These are phyloP conservation scores for Agrypnus murinus DNA, from an alignment of 2,888 invertebrate species.

Conservation along the genomic window DNA sequence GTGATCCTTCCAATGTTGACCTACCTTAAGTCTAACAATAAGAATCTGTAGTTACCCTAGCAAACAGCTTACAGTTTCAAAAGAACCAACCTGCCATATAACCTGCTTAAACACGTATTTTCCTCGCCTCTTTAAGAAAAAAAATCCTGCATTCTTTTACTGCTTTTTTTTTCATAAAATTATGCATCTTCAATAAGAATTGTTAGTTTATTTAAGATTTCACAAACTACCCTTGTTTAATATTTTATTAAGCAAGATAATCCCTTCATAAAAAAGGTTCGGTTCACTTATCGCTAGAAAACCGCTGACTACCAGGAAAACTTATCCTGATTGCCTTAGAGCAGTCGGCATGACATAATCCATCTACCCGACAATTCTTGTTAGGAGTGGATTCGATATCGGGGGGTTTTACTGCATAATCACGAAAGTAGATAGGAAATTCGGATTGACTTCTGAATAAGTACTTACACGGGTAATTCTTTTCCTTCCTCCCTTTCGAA, in stretches of 20 bases:
- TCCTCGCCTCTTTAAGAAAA: too few species aligned
- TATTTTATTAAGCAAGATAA: constrained; percentile 36
- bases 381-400: constrained; percentile 40
- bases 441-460: constrained; percentile 23
- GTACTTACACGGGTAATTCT: constrained; percentile 30
- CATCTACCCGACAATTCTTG: constrained; percentile 40
- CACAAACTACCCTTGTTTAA: too few species aligned
- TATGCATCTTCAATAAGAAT: too few species aligned
- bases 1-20: too few species aligned
- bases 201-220: too few species aligned
- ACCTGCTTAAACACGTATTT: too few species aligned
- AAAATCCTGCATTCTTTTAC: too few species aligned
- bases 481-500: neutral
- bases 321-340: constrained; percentile 46
- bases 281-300: constrained; percentile 35
- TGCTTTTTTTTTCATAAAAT: too few species aligned
- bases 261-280: constrained; percentile 33
- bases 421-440: constrained; percentile 37
- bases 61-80: too few species aligned
- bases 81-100: too few species aligned
- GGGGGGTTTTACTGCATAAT: constrained; percentile 39
- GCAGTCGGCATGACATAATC: constrained; percentile 44
- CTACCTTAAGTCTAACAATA: too few species aligned
- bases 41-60: too few species aligned
- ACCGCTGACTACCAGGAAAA: constrained; percentile 41